phyloP scores from a whole-genome alignment of 2,113 vertebrate species.

The Pollachius pollachius region DNA sequence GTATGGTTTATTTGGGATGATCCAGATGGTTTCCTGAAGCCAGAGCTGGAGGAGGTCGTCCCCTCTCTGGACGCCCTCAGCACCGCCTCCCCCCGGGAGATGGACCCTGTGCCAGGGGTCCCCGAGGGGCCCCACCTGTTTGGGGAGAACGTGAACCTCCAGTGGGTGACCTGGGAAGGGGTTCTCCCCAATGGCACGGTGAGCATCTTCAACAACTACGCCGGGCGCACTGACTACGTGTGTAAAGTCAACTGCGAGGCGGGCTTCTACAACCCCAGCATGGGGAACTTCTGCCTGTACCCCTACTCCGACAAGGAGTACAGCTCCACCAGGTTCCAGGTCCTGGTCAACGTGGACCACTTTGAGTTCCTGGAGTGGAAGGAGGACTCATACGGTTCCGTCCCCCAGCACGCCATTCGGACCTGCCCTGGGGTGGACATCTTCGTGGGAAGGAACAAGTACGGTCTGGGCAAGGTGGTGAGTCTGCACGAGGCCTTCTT shows the following conservation, averaged over 20 bases:
- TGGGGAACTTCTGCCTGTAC: slow-evolving; percentile 73
- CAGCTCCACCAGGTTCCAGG: slow-evolving; percentile 58
- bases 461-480: slow-evolving; percentile 75
- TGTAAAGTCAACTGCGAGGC: slow-evolving; percentile 70
- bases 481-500: slow-evolving; percentile 71
- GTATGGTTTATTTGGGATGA: not conserved
- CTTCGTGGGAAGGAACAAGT: slow-evolving; percentile 76
- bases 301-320: slow-evolving; percentile 67
- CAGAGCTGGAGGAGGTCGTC: slow-evolving; percentile 38
- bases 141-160: slow-evolving; percentile 66
- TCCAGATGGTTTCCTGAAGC: slow-evolving; percentile 54
- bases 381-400: slow-evolving; percentile 62
- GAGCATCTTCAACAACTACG: slow-evolving; percentile 72
- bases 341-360: slow-evolving; percentile 71
- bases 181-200: slow-evolving; percentile 63
- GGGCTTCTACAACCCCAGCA: slow-evolving; percentile 69
- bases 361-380: slow-evolving; percentile 77
- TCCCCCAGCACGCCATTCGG: slow-evolving; percentile 60
- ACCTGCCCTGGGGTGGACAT: slow-evolving; percentile 56
- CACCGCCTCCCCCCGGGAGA: slow-evolving; percentile 6
- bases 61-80: slow-evolving; percentile 43
- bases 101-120: not conserved
- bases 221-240: slow-evolving; percentile 66
- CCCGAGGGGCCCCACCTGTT: slow-evolving; percentile 35
- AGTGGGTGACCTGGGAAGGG: slow-evolving; percentile 65